These are phyloP conservation scores for Uria aalge DNA, from an alignment of 2,113 vertebrate species.

Conservation along the genomic window DNA sequence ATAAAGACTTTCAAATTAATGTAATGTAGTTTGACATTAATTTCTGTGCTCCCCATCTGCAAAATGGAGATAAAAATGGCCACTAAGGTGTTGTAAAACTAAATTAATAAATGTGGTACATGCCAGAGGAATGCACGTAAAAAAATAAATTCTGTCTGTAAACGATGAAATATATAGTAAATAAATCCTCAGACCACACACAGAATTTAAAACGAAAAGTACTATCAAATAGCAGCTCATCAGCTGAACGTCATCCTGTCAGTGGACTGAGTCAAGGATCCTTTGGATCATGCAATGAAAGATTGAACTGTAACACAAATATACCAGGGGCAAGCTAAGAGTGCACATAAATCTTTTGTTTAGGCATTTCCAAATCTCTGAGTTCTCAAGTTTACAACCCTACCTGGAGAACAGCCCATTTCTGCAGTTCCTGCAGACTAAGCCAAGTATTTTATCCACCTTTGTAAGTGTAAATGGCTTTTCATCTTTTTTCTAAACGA, in stretches of 20 bases:
- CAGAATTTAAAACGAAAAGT: neutral
- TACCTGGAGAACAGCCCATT: conserved; percentile 39
- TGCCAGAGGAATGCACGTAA: conserved; percentile 24
- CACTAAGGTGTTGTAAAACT: conserved; percentile 13
- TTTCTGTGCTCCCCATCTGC: neutral
- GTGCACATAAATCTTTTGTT: conserved; percentile 21
- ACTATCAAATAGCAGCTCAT: conserved; percentile 44
- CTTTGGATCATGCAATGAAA: conserved; percentile 7
- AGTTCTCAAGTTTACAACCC: conserved; percentile 33
- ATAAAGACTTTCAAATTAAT: neutral
- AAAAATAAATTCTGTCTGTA: conserved; percentile 28
- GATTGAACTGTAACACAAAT: neutral
- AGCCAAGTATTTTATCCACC: conserved; percentile 22
- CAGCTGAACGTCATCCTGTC: conserved; percentile 14
- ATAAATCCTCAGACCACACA: conserved; percentile 50
- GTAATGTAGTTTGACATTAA: neutral
- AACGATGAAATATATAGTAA: conserved; percentile 6
- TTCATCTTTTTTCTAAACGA: neutral
- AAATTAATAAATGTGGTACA: neutral
- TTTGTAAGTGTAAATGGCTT: neutral
- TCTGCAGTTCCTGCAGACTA: neutral
- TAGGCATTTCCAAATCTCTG: conserved; percentile 38
- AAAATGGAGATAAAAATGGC: neutral
- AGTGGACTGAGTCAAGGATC: conserved; percentile 14
- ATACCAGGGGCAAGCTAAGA: conserved; percentile 14